These are phyloP conservation scores for Neuroterus valhalla DNA, from an alignment of 1,140 invertebrate genomes.

Conservation along the genomic window DNA sequence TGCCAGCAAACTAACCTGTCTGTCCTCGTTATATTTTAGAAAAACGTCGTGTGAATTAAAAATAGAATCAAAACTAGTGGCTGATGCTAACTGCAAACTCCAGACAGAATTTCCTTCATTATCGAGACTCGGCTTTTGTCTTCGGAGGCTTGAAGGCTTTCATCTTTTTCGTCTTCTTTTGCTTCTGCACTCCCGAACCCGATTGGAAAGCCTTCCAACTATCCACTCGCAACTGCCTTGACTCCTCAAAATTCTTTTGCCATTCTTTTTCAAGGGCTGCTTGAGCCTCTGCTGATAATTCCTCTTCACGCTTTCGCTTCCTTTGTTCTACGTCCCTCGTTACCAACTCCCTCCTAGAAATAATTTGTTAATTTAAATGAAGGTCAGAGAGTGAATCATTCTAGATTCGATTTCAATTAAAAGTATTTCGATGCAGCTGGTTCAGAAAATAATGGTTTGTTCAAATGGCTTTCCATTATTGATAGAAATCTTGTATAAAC, in stretches of 20 bases:
- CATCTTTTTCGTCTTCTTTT: slow-evolving; percentile 85
- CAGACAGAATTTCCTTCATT: slow-evolving; percentile 63
- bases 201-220: slow-evolving; percentile 97
- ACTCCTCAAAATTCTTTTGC: slow-evolving; percentile 99
- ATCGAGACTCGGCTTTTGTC: slow-evolving; percentile 96
- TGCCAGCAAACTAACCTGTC: neutral
- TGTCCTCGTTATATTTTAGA: slow-evolving; percentile 14
- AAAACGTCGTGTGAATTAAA: slow-evolving; percentile 12
- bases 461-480: no score
- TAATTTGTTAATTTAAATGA: slow-evolving; percentile 3
- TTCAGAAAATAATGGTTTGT: no score
- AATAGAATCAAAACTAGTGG: slow-evolving; percentile 14
- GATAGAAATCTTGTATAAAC: slow-evolving; percentile 52
- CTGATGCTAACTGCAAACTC: neutral
- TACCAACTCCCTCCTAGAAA: slow-evolving; percentile 82
- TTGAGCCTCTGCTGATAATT: slow-evolving; percentile 94
- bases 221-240: slow-evolving; percentile 92
- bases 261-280: slow-evolving; percentile 93
- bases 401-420: neutral
- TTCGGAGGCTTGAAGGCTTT: slow-evolving; percentile 94
- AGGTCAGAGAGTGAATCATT: neutral
- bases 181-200: slow-evolving; percentile 81
- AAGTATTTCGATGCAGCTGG: neutral
- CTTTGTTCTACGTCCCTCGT: slow-evolving; percentile 94
- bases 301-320: slow-evolving; percentile 95